phyloP scores from a whole-genome alignment of 1,140 invertebrate genomes.

The Cotesia vestalis region DNA sequence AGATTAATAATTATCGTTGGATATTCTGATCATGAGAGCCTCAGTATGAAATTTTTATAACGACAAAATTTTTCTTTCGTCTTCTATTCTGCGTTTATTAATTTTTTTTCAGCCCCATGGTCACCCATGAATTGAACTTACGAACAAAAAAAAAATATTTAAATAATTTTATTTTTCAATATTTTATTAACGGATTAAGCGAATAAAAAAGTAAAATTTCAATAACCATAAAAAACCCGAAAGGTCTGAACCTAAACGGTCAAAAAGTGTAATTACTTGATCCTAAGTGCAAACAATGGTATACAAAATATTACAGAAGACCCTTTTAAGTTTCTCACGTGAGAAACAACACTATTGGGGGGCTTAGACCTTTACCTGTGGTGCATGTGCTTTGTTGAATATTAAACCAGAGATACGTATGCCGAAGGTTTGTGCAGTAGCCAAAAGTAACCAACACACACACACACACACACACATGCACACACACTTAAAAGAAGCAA shows the following conservation, averaged over 20 bases:
- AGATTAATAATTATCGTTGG: too few relatives aligned
- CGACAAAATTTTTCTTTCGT: too few relatives aligned
- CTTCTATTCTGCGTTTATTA: too few relatives aligned
- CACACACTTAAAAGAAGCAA: too few relatives aligned
- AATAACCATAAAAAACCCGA: neutral
- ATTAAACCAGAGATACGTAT: neutral
- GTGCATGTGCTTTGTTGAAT: slow-evolving; percentile 11
- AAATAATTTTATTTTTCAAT: neutral
- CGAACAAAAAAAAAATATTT: neutral
- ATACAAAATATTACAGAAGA: slow-evolving; percentile 27
- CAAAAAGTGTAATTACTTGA: slow-evolving; percentile 61
- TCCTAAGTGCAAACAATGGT: slow-evolving; percentile 63
- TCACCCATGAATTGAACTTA: too few relatives aligned
- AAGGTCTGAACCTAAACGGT: slow-evolving; percentile 3
- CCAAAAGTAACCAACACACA: slow-evolving; percentile 30
- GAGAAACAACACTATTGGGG: slow-evolving; percentile 60
- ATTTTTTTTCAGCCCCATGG: too few relatives aligned
- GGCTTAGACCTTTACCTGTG: neutral
- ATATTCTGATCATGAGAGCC: too few relatives aligned
- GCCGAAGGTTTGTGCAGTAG: neutral
- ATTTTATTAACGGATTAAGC: neutral
- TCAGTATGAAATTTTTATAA: too few relatives aligned
- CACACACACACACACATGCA: neutral
- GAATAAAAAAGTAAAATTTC: neutral
- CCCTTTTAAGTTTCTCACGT: slow-evolving; percentile 44